phyloP scores from a whole-genome alignment of 2,888 invertebrate genomes.

The Bedellia somnulentella region DNA sequence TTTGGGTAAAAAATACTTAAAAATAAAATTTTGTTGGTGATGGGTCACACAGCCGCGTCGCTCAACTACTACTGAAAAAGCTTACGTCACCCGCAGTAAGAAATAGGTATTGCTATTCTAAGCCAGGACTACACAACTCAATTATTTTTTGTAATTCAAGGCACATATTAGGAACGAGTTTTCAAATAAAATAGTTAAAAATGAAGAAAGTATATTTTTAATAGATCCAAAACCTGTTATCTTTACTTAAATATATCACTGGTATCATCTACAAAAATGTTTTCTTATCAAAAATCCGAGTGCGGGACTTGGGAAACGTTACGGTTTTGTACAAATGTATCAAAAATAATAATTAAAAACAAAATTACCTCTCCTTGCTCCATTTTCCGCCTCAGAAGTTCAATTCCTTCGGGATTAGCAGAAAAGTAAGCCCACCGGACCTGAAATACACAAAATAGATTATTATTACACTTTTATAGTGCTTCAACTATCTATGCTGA shows the following conservation, averaged over 20 bases:
- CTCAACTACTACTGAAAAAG: no score
- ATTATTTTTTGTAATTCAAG: no score
- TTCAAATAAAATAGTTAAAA: not conserved
- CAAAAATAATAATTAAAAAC: not conserved
- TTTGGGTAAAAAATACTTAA: no score
- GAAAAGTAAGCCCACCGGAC: slow-evolving; percentile 81
- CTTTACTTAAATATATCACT: no score
- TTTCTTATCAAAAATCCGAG: not conserved
- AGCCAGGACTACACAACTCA: no score
- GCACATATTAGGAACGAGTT: no score
- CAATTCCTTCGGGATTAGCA: slow-evolving; percentile 70
- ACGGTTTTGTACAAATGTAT: no score
- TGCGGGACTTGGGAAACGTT: no score
- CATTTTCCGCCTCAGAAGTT: slow-evolving; percentile 68
- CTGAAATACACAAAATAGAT: slow-evolving; percentile 24
- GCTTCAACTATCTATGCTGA: no score
- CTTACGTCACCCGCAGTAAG: no score
- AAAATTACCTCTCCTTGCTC: slow-evolving; percentile 55
- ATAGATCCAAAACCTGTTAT: not conserved
- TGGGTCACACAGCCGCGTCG: slow-evolving; percentile 11
- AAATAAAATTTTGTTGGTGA: no score
- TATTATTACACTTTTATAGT: not conserved
- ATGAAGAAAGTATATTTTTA: not conserved
- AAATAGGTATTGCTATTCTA: no score
- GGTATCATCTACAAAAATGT: not conserved